These are phyloP conservation scores for Scophthalmus maximus DNA, from an alignment of 2,113 vertebrate species.

Conservation along the genomic window DNA sequence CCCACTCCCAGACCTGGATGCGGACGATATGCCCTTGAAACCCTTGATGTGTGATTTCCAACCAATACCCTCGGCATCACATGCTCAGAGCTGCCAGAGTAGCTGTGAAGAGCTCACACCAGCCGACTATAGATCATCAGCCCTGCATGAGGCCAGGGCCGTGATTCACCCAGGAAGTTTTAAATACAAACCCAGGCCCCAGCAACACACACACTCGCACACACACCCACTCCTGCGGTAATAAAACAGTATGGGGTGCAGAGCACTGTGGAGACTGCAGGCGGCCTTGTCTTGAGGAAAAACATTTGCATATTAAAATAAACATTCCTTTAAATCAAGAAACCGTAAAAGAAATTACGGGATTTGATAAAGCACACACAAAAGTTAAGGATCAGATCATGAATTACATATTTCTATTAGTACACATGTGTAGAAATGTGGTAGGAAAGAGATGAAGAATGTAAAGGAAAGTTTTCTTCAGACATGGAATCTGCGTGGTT, in stretches of 20 bases:
- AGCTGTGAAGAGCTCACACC: slow-evolving; percentile 50
- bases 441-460: neutral
- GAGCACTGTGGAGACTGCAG: slow-evolving; percentile 4
- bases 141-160: slow-evolving; percentile 36
- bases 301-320: no score
- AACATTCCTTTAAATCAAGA: slow-evolving; percentile 14
- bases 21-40: neutral
- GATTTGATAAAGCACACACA: neutral
- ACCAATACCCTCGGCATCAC: neutral
- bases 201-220: slow-evolving; percentile 33
- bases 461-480: neutral
- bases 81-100: slow-evolving; percentile 7
- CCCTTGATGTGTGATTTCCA: neutral
- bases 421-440: neutral
- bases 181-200: slow-evolving; percentile 54
- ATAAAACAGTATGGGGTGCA: slow-evolving; percentile 53
- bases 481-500: neutral
- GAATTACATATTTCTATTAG: neutral
- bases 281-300: slow-evolving; percentile 9
- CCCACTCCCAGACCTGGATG: neutral
- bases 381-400: neutral
- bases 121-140: slow-evolving; percentile 38
- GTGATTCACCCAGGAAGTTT: slow-evolving; percentile 52
- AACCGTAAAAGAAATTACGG: neutral
- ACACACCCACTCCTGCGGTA: neutral